A percentile compares a stretch with the other conserved stretches of the same genome.
These are phyloP conservation scores for Antrozous pallidus DNA, from an alignment of 2,797 vertebrate genomes.

Conservation along the genomic window DNA sequence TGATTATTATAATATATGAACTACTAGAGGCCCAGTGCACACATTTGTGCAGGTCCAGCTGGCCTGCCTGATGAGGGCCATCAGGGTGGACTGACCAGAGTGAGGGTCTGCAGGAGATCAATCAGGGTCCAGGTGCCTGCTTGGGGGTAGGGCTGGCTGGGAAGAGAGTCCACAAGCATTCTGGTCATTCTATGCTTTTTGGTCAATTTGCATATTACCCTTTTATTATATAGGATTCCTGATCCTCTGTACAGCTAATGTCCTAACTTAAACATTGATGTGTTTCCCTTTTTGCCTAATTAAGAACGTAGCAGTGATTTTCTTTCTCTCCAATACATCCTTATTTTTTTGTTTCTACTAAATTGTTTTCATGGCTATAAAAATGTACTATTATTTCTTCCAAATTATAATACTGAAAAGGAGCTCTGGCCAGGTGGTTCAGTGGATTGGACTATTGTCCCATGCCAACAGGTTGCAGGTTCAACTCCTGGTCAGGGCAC, in stretches of 20 bases:
- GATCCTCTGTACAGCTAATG: background rate
- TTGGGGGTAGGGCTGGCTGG: too few species aligned
- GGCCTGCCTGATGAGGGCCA: too few species aligned
- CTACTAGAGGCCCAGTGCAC: too few species aligned
- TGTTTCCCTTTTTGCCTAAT: background rate
- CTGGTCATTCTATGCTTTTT: too few species aligned
- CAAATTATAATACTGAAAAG: background rate
- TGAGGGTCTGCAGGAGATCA: too few species aligned
- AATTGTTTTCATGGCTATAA: background rate
- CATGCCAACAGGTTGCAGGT: background rate
- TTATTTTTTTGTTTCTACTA: background rate
- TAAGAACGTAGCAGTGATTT: background rate
- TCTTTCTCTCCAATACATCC: background rate
- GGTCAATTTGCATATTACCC: too few species aligned
- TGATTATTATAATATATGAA: background rate
- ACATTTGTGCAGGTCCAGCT: too few species aligned
- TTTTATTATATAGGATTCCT: background rate
- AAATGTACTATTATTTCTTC: background rate
- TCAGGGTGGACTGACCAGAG: too few species aligned
- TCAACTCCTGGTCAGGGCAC: background rate
- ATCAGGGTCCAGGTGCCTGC: too few species aligned
- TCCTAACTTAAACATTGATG: background rate
- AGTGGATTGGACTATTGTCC: background rate
- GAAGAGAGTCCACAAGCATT: too few species aligned
- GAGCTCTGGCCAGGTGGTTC: too few species aligned